Evolutionary conservation across 1,140 invertebrate species (phyloP).

Genomic region (Drosophila suzukii): DNA sequence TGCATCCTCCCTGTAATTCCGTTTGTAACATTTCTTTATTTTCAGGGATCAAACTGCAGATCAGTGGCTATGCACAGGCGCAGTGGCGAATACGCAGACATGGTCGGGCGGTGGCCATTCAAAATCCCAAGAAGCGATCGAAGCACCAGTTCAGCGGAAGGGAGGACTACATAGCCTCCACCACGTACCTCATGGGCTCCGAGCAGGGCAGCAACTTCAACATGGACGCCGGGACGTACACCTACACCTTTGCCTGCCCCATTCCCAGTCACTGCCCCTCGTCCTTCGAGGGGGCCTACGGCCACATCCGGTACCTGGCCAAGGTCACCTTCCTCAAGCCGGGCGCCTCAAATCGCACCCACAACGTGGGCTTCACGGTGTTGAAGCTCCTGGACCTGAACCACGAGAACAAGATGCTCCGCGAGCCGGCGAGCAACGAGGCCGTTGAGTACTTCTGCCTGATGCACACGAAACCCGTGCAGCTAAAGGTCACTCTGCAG

Average conservation of each 20-base stretch:
- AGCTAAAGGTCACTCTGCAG: constrained; percentile 66
- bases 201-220: constrained; percentile 76
- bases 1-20: no score
- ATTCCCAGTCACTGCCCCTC: constrained; percentile 86
- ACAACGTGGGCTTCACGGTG: constrained; percentile 79
- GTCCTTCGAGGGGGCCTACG: constrained; percentile 79
- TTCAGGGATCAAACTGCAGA: constrained; percentile 74
- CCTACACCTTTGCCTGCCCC: constrained; percentile 87
- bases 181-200: constrained; percentile 75
- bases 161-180: constrained; percentile 80
- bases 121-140: constrained; percentile 38
- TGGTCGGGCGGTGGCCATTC: constrained; percentile 46
- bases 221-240: constrained; percentile 86
- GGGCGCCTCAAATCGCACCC: constrained; percentile 71
- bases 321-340: constrained; percentile 73
- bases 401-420: constrained; percentile 60
- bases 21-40: no score
- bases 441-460: constrained; percentile 74
- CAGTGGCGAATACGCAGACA: constrained; percentile 63
- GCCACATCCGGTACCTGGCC: constrained; percentile 79
- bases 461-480: constrained; percentile 60
- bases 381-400: constrained; percentile 76
- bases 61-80: constrained; percentile 69
- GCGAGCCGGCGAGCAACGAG: constrained; percentile 65
- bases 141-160: constrained; percentile 61